Evolutionary conservation across 2,888 invertebrate genomes (phyloP).

Genomic region (Melinopterus prodromus): DNA sequence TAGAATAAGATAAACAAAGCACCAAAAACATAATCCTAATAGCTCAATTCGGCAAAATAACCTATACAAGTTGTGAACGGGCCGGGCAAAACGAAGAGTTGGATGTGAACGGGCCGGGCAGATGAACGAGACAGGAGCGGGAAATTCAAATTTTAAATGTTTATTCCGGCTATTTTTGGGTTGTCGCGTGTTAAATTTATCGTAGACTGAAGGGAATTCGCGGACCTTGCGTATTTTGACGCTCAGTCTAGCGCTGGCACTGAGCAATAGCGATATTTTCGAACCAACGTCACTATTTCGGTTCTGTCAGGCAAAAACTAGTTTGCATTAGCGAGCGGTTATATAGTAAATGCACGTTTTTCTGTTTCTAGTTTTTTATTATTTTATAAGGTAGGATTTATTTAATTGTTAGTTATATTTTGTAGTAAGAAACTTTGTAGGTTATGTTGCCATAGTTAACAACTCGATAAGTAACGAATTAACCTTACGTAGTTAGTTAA

Average conservation of each 20-base stretch:
- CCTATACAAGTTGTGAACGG: background rate
- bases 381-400: background rate
- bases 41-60: background rate
- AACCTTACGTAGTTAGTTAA: background rate
- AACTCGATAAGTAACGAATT: background rate
- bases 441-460: background rate
- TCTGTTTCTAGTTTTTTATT: background rate
- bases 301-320: background rate
- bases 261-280: background rate
- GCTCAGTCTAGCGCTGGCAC: background rate
- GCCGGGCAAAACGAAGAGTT: background rate
- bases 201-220: background rate
- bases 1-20: conserved; percentile 5
- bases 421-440: background rate
- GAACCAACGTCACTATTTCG: background rate
- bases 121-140: background rate
- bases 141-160: background rate
- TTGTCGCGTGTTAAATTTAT: background rate
- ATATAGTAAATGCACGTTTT: background rate
- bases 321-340: background rate
- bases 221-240: background rate
- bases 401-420: too few species aligned
- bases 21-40: background rate
- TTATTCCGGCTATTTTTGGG: background rate
- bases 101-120: background rate